phyloP scores from a whole-genome alignment of 2,113 vertebrate species.

The Ameiurus melas region DNA sequence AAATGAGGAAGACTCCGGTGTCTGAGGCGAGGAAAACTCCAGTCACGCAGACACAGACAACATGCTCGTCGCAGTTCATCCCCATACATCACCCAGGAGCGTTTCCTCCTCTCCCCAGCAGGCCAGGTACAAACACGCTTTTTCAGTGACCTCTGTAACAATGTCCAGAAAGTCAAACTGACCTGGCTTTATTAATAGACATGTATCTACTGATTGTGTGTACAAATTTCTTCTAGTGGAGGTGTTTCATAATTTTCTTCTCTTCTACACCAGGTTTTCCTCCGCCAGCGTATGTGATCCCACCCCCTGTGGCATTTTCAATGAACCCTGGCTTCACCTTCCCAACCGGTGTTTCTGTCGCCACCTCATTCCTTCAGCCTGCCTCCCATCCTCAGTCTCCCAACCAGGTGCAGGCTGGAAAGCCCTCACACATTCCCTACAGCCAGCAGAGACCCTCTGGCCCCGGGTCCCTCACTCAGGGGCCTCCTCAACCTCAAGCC shows the following conservation, averaged over 20 bases:
- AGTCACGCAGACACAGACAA: slow-evolving; percentile 83
- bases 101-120: slow-evolving; percentile 92
- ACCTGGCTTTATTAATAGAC: neutral
- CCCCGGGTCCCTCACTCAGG: slow-evolving; percentile 84
- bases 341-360: slow-evolving; percentile 87
- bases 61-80: slow-evolving; percentile 93
- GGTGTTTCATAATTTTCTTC: neutral
- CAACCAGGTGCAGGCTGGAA: slow-evolving; percentile 85
- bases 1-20: slow-evolving; percentile 92
- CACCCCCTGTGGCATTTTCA: slow-evolving; percentile 93
- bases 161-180: neutral
- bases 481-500: slow-evolving; percentile 72
- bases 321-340: slow-evolving; percentile 95
- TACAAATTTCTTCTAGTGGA: too few relatives aligned
- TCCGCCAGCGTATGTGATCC: slow-evolving; percentile 90
- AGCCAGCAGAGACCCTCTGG: slow-evolving; percentile 97
- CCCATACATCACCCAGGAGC: slow-evolving; percentile 96
- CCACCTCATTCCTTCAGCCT: slow-evolving; percentile 89
- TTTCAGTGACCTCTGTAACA: neutral
- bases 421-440: slow-evolving; percentile 98
- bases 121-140: slow-evolving; percentile 76
- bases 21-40: slow-evolving; percentile 94
- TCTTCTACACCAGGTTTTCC: slow-evolving; percentile 82
- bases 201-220: neutral
- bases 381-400: slow-evolving; percentile 84